phyloP scores from a whole-genome alignment of 1,140 invertebrate genomes.

The Apis laboriosa region DNA sequence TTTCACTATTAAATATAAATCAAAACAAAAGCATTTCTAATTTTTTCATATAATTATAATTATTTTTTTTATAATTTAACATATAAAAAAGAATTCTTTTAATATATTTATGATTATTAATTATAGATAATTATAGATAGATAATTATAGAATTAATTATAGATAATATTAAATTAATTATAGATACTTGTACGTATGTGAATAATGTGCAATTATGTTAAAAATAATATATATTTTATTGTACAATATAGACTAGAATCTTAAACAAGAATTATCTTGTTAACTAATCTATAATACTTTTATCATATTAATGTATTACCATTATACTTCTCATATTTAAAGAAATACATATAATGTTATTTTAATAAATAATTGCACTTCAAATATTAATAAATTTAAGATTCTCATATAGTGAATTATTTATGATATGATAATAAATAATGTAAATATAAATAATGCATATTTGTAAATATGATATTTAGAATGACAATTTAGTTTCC shows the following conservation, averaged over 20 bases:
- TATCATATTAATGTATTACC: conserved; percentile 13
- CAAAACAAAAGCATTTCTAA: conserved; percentile 8
- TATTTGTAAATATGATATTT: conserved; percentile 35
- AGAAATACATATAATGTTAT: conserved; percentile 29
- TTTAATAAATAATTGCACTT: conserved; percentile 30
- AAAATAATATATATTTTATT: conserved; percentile 20
- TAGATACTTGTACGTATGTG: background rate
- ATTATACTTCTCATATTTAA: conserved; percentile 11
- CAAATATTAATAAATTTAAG: conserved; percentile 32
- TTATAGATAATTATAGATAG: background rate
- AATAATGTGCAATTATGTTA: conserved; percentile 16
- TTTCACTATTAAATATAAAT: conserved; percentile 4
- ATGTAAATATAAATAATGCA: conserved; percentile 13
- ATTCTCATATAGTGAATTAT: conserved; percentile 26
- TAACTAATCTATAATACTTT: conserved; percentile 9
- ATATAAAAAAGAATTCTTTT: background rate
- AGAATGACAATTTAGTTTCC: conserved; percentile 13
- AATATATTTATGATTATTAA: background rate
- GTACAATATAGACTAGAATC: conserved; percentile 27
- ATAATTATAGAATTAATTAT: background rate
- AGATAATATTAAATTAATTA: too few relatives aligned
- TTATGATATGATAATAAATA: background rate
- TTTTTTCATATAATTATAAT: conserved; percentile 2
- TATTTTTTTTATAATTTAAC: background rate
- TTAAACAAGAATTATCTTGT: conserved; percentile 30